Base-by-base conservation (phyloP, 2,113 vertebrate species). In the Thryonomys swinderianus region DNA sequence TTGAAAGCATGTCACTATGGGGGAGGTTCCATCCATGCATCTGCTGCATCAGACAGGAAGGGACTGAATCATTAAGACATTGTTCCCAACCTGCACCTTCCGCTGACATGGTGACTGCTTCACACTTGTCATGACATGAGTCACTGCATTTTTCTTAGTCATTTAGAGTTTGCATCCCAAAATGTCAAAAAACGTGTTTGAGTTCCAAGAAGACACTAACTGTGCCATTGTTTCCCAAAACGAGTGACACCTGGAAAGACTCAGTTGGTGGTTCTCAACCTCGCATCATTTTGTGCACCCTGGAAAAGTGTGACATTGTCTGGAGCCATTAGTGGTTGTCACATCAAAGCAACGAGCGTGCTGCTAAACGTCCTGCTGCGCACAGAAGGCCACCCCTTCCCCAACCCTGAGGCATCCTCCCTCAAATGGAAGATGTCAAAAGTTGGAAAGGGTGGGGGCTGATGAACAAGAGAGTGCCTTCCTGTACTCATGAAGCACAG, bases 1-100 rank as follows among this genome's bases (percentile, higher is more conserved):
- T 85, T 92, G 90, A 87, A 80, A 85, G 64, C 51, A 61, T 89
- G 96, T 87, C 96, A 2, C 62, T 83, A 51, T 66, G 42, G n/a
- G 62, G 88, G 86, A 74, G 48, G 21, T 48, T 48, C 85, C 42
- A 27, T 64, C 93, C 23, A 14, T 51, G 74, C 93, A 53, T 92
- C 71, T 93, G 76, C 85, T 55, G 57, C 37, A 51, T n/a, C 61
- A n/a, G 59, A 30, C 66, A 80, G 73, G 16, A 74, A 90, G 94
- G 91, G 94, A 88, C 12, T 66, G 82, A 93, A 86, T 92, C 45
- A 14, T 81, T 82, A 53, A 90, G 69, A 57, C 34, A 40, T 88
- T 51, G 12, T 32, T 96, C 83, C 69, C 51, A 78, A n/a, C 66
- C 48, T 3, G 18, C 11, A 88, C 85, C 88, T 97, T 55, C 88